Conservation (phyloP, 2,113 vertebrate species). For the Talpa occidentalis region DNA sequence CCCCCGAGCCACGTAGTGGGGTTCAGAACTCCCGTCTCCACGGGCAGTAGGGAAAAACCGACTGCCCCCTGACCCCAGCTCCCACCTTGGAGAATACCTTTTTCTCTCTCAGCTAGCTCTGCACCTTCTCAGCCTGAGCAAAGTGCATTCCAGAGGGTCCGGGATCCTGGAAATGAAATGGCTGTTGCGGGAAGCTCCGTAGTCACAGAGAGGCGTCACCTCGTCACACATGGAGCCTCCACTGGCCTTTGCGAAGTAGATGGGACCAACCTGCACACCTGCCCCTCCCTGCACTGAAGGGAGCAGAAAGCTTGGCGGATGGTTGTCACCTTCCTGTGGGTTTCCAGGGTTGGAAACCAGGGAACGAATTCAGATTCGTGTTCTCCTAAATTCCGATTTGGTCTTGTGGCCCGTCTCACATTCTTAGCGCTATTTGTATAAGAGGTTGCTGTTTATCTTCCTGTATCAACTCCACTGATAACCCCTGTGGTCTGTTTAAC, state of each 20-base stretch:
- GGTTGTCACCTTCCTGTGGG: not conserved
- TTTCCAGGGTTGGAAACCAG: not conserved
- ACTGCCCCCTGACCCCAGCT: not conserved
- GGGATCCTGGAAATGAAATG: not conserved
- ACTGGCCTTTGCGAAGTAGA: not conserved
- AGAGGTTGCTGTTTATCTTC: slow-evolving; percentile 88
- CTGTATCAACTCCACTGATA: slow-evolving; percentile 90
- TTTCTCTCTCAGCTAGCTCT: not conserved
- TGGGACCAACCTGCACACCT: not conserved
- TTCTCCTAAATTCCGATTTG: not conserved
- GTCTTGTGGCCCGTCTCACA: slow-evolving; percentile 58
- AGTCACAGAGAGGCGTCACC: not conserved
- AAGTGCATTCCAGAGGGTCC: not conserved
- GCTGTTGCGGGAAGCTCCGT: no score
- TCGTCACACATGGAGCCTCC: accelerated
- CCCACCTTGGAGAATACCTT: not conserved
- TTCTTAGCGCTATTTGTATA: slow-evolving; percentile 87
- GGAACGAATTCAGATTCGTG: not conserved
- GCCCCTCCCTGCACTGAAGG: not conserved
- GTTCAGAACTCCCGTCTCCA: not conserved
- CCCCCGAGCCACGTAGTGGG: not conserved
- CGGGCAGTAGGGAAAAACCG: no score
- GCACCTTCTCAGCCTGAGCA: not conserved
- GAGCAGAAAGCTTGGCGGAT: not conserved
- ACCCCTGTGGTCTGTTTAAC: slow-evolving; percentile 87